Evolutionary conservation across 2,888 invertebrate species (phyloP), one percentile per base, ranked within the genome.

Genomic region (Pristionchus exspectatus): DNA sequence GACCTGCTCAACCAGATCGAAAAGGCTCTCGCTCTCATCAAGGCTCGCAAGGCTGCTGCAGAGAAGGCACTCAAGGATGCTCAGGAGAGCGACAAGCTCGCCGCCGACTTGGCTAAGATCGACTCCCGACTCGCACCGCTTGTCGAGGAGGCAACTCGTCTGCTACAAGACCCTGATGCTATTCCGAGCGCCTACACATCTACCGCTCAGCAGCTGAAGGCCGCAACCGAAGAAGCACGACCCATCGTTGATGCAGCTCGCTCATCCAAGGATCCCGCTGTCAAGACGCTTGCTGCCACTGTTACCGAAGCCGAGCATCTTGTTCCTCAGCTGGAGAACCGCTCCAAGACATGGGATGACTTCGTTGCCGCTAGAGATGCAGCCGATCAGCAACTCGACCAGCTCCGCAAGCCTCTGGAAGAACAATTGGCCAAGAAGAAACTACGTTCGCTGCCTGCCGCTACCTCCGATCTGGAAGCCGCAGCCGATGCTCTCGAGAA

Each of bases 301-400:
- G 83, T 89, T 2, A 77, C 83, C 44, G 89, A 83, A 30, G 89
- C 89, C 24, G 59, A 89, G 27, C 81, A 81, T 63, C 83, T 89
- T 12, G 59, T 89, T 4, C 92, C 91, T 54, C 90, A 90, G 83
- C 92, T 93, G 59, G 91, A 91, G 44, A 90, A 92, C 63, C 90
- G 92, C 86, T 88, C 90, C 84, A 87, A 87, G 27, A 88, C 90
- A 33, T 93, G 92, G 92, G 83, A 91, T 16, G 90, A 91, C 27
- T 94, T 94, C 74, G 91, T 92, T 12, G 90, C 89, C 4, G 90
- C 91, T 54, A 92, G 93, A 27, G 93, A 93, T 63, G 89, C 90
- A 16, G 91, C 92, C 30, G 92, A 92, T 90, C 90, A 91, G 56
- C 88, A 91, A 87, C 90, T 93, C 85, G 92, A 92, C 18, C 59